These are phyloP conservation scores for Lonchura striata DNA, from an alignment of 2,113 vertebrate genomes.

Conservation along the genomic window DNA sequence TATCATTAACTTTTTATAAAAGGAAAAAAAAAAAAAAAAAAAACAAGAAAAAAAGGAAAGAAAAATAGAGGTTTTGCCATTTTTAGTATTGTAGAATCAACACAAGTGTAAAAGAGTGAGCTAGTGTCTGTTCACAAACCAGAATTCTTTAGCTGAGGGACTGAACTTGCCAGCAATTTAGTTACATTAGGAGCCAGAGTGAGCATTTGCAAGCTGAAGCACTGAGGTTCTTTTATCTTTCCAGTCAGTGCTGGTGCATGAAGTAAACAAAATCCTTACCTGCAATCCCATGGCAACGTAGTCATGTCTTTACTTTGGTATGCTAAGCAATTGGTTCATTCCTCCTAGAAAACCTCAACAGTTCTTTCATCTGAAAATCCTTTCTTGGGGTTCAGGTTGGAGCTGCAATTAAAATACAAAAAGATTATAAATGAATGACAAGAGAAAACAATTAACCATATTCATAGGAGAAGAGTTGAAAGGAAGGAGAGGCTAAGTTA, in stretches of 20 bases:
- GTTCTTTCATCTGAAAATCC: not conserved
- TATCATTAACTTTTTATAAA: not conserved
- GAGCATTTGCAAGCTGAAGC: not conserved
- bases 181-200: not conserved
- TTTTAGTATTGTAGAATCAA: not conserved
- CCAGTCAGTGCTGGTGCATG: not conserved
- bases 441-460: not conserved
- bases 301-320: not conserved
- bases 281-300: not conserved
- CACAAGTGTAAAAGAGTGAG: not conserved
- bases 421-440: not conserved
- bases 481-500: not conserved
- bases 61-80: not conserved
- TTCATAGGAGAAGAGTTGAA: not conserved
- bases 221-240: not conserved
- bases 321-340: not conserved
- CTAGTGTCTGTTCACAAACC: not conserved
- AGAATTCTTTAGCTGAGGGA: not conserved
- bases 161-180: not conserved
- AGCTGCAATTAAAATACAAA: not conserved
- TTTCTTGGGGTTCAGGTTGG: not conserved
- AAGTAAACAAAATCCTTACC: constrained; percentile 22
- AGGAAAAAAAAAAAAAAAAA: not conserved
- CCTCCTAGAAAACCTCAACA: not conserved
- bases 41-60: no score